Evolutionary conservation across 2,888 invertebrate genomes (phyloP).

Genomic region (Pediacus dermestoides): DNA sequence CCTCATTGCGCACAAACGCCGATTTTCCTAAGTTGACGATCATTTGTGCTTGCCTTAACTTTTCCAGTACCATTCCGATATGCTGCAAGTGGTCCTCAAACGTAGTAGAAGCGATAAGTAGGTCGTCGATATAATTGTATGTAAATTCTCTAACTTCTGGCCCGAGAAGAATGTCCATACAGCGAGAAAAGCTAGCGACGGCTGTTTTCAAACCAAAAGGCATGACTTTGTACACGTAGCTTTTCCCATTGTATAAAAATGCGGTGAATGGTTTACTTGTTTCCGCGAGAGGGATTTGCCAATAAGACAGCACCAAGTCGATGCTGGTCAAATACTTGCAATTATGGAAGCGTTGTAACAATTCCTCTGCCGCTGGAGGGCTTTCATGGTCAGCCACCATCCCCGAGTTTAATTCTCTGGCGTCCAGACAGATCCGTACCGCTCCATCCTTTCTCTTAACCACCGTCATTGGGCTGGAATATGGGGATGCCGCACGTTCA

Average conservation of each 20-base stretch:
- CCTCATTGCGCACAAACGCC: slow-evolving; percentile 13
- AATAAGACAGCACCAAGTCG: slow-evolving; percentile 1
- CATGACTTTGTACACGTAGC: slow-evolving; percentile 4
- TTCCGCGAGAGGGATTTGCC: slow-evolving; percentile 4
- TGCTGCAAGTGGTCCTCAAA: slow-evolving; percentile 24
- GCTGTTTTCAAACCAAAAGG: slow-evolving; percentile 4
- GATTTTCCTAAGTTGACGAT: slow-evolving; percentile 28
- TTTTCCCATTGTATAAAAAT: slow-evolving; percentile 1
- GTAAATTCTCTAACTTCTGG: slow-evolving; percentile 26
- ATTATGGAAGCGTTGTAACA: slow-evolving; percentile 1
- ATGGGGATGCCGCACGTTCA: slow-evolving; percentile 10
- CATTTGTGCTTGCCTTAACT: slow-evolving; percentile 20
- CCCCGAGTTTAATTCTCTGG: slow-evolving; percentile 5
- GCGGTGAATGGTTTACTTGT: slow-evolving; percentile 1
- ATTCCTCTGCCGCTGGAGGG: slow-evolving; percentile 3
- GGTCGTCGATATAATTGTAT: slow-evolving; percentile 32
- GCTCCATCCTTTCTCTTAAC: slow-evolving; percentile 15
- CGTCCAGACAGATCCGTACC: slow-evolving; percentile 16
- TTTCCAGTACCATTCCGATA: slow-evolving; percentile 18
- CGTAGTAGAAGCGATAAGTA: slow-evolving; percentile 27
- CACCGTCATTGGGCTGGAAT: slow-evolving; percentile 12
- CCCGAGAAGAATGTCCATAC: slow-evolving; percentile 19
- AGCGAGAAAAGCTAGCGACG: slow-evolving; percentile 3
- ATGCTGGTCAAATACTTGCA: not conserved
- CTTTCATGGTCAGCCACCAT: slow-evolving; percentile 9